phyloP scores from a whole-genome alignment of 2,888 invertebrate species.

The Subacronicta megacephala region DNA sequence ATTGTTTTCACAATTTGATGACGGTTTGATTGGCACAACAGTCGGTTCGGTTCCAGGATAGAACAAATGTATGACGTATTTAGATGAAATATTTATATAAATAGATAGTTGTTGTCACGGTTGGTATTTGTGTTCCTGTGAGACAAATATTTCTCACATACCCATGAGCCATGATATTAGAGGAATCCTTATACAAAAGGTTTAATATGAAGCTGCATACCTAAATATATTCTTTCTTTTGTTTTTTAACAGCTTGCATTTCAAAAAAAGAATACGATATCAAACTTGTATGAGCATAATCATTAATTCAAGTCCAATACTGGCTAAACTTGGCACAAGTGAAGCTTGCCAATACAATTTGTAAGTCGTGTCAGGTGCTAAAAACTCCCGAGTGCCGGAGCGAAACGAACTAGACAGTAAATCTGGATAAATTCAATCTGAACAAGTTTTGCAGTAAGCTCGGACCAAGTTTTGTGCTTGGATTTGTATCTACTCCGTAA shows the following conservation, averaged over 20 bases:
- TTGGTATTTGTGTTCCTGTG: no score
- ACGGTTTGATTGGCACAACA: no score
- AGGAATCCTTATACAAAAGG: no score
- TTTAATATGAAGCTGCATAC: no score
- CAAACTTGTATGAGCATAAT: conserved; percentile 54
- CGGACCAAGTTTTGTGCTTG: conserved; percentile 67
- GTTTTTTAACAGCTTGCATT: conserved; percentile 17
- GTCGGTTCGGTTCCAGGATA: no score
- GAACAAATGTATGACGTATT: no score
- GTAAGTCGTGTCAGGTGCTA: conserved; percentile 85
- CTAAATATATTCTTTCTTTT: not conserved
- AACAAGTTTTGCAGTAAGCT: conserved; percentile 65
- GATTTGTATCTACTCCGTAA: conserved; percentile 63
- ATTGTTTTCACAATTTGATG: no score
- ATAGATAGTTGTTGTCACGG: no score
- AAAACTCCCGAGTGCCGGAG: conserved; percentile 70
- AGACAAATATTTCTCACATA: no score
- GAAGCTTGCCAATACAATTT: conserved; percentile 76
- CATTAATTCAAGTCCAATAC: conserved; percentile 67
- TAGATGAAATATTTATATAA: no score
- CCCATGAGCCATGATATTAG: no score
- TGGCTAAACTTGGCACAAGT: conserved; percentile 60
- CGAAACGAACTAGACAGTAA: conserved; percentile 75
- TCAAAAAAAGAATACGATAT: conserved; percentile 30
- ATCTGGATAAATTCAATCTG: conserved; percentile 81